Evolutionary conservation across 1,140 invertebrate species (phyloP).

Genomic region (Rhynchophorus ferrugineus): DNA sequence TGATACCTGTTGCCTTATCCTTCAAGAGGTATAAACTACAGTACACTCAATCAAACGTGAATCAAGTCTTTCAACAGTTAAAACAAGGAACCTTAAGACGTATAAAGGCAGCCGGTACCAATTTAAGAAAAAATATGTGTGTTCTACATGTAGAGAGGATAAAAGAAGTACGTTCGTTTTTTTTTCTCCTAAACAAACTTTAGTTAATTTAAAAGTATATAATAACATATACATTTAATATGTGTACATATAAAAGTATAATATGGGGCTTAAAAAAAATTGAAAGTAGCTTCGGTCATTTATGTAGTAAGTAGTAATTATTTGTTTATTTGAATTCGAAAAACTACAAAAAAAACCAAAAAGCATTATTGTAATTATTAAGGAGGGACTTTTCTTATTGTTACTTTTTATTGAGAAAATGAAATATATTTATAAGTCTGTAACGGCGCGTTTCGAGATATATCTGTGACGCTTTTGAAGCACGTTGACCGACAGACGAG

Average conservation of each 20-base stretch:
- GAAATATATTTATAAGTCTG: background rate
- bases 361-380: slow-evolving; percentile 11
- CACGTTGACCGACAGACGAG: too few species aligned
- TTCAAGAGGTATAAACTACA: too few species aligned
- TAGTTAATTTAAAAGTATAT: slow-evolving; percentile 9
- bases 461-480: slow-evolving; percentile 24
- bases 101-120: background rate
- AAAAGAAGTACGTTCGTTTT: too few species aligned
- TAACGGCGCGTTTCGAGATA: slow-evolving; percentile 1
- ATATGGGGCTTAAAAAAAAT: slow-evolving; percentile 33
- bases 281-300: slow-evolving; percentile 34
- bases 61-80: too few species aligned
- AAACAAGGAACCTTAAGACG: too few species aligned
- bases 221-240: slow-evolving; percentile 27
- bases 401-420: background rate
- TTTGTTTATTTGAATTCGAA: too few species aligned
- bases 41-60: too few species aligned
- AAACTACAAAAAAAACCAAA: slow-evolving; percentile 12
- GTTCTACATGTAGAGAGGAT: slow-evolving; percentile 5
- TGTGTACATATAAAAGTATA: slow-evolving; percentile 36
- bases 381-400: background rate
- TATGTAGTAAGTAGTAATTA: slow-evolving; percentile 26
- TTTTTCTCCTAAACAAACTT: background rate
- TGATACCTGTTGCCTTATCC: too few species aligned
- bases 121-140: slow-evolving; percentile 3